Evolutionary conservation across 2,797 vertebrate species (phyloP), one percentile per base, ranked within the genome.

Genomic region (Malurus leucopterus): DNA sequence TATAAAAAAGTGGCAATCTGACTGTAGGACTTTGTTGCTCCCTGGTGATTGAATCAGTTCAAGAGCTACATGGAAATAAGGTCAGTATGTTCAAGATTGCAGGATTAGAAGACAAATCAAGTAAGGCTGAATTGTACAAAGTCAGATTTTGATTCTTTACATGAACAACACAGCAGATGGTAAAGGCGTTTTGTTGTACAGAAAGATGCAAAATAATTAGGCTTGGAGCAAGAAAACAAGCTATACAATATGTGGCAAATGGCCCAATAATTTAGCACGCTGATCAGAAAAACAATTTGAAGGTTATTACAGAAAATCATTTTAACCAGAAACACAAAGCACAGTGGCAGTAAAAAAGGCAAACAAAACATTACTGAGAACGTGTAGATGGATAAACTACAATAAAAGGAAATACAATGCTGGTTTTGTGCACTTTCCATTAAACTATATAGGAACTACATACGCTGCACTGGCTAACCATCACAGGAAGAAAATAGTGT

Each of bases 241-340:
- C 74, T 62, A 71, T 86, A 84, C 47, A 81, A 78, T 95, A 73
- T 68, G 59, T 89, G 89, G 79, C 61, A 95, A 96, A 95, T 79
- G 73, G 82, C 74, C 72, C 86, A 79, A 94, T 94, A 95, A 93
- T 91, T 92, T 83, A 92, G 47, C 68, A 88, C 40, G 29, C 70
- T 93, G 86, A 96, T 91, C 71, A 74, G 76, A 62, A 94, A 94
- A 95, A 92, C 58, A 74, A 75, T 93, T 91, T 82, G 69, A 88
- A 89, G 44, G 77, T 95, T 94, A 92, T 91, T 93, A 91, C 2
- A 2, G 86, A 82, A 94, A 91, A 91, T 91, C 57, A 90, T 92
- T 95, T 93, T 84, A 95, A 82, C 41, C 43, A 88, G 63, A 62
- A 73, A 51, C 68, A 92, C 41, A 75, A 72, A 73, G 7, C 64